Base-by-base conservation (phyloP, 2,888 invertebrate genomes). In the Orthosia gothica region DNA sequence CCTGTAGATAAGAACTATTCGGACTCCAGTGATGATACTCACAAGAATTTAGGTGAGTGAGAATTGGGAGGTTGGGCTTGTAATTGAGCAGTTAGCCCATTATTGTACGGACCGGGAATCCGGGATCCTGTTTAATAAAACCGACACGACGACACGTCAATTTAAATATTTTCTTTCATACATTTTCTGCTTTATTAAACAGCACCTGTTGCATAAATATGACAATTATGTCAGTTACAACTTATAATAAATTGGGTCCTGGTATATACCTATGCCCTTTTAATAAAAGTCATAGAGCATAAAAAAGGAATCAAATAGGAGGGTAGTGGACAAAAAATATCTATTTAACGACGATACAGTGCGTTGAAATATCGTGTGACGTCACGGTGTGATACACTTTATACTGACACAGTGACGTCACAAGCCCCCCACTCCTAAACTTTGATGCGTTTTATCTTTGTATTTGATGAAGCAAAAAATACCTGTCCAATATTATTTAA, bases 11-110 rank as follows among this genome's bases (percentile, higher is more conserved):
- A 93, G 85, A 94, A 92, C 78, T 76, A 91, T 82, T 95, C 95
- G 0, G 95, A 96, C 69, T 94, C 95, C 59, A 96, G 95, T 88
- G 96, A 96, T 79, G 96, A 96, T 77, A 96, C 96, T 77, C 96
- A 96, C 82, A 96, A 95, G 85, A 96, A 96, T 89, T 90, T 96
- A 81, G 93, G 96, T 96, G 87, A 92, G 89, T 84, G 7, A 54
- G 58, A 73, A 71, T 76, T 57, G 18, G 26, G 4, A 15, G 15
- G 61, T 45, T 61, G 23, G 2, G 16, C 49, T 69, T 54, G 54
- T 58, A 62, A 52, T 32, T 15, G 65, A 61, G 15, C 26, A 47
- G 15, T 50, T 40, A n/a, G 12, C 16, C 11, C 54, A 54, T 45
- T 62, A 68, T 45, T 7, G 16, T 64, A 45, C 0, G 12, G 13